phyloP scores from a whole-genome alignment of 1,140 invertebrate species.

The Anastrepha obliqua region DNA sequence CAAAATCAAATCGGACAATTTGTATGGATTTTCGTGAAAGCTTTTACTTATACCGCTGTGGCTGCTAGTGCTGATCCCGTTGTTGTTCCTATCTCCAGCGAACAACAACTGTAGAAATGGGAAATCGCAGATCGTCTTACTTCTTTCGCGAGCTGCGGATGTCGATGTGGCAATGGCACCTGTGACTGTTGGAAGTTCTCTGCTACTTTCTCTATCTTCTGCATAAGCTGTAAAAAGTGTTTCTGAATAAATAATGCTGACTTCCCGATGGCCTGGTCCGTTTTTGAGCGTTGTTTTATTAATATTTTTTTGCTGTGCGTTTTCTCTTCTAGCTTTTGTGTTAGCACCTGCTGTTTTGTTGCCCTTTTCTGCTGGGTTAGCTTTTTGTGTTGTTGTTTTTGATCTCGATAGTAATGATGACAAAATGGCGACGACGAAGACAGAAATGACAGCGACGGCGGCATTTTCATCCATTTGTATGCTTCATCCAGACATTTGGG shows the following conservation, averaged over 20 bases:
- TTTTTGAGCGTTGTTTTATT: background rate
- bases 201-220: background rate
- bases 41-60: too few relatives aligned
- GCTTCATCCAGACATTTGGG: slow-evolving; percentile 71
- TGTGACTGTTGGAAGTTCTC: background rate
- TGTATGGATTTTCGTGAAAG: background rate
- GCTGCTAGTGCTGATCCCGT: background rate
- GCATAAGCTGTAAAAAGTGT: background rate
- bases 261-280: background rate
- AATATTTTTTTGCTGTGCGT: background rate
- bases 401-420: slow-evolving; percentile 62
- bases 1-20: background rate
- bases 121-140: background rate
- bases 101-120: background rate
- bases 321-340: background rate
- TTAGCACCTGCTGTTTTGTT: slow-evolving; percentile 56
- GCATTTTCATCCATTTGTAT: slow-evolving; percentile 74
- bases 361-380: slow-evolving; percentile 55
- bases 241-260: background rate
- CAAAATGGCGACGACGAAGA: slow-evolving; percentile 70
- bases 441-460: slow-evolving; percentile 70
- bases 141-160: background rate
- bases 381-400: slow-evolving; percentile 58
- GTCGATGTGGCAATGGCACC: background rate
- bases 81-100: background rate